Evolutionary conservation across 2,888 invertebrate genomes (phyloP).

Genomic region (Yponomeuta malinellus): DNA sequence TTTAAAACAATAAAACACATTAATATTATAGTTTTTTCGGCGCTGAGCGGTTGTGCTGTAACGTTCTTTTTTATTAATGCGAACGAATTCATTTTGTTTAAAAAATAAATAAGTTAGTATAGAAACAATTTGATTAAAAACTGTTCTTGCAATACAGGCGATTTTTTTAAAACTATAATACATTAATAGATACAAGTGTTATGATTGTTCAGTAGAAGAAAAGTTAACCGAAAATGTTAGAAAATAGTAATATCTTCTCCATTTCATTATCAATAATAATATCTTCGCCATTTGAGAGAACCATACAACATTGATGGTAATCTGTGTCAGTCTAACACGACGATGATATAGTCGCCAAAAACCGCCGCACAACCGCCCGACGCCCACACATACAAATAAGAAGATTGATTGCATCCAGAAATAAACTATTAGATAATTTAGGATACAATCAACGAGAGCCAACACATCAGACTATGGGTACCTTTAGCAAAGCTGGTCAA

Average conservation of each 20-base stretch:
- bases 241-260: neutral
- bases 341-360: neutral
- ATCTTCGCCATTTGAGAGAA: neutral
- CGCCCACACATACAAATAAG: neutral
- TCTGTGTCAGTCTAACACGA: neutral
- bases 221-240: neutral
- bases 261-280: neutral
- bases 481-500: no score
- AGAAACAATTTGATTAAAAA: neutral
- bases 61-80: neutral
- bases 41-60: constrained; percentile 24
- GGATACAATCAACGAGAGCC: no score
- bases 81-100: constrained; percentile 11
- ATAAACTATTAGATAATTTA: neutral
- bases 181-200: neutral
- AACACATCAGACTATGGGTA: no score
- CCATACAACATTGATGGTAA: neutral
- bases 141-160: neutral
- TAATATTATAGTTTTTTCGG: neutral
- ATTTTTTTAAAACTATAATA: neutral
- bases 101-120: constrained; percentile 5
- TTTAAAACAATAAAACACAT: constrained; percentile 40
- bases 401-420: neutral
- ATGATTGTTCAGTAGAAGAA: neutral
- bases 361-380: neutral